Conservation (phyloP, 1,140 invertebrate genomes). For the Panulirus ornatus region DNA sequence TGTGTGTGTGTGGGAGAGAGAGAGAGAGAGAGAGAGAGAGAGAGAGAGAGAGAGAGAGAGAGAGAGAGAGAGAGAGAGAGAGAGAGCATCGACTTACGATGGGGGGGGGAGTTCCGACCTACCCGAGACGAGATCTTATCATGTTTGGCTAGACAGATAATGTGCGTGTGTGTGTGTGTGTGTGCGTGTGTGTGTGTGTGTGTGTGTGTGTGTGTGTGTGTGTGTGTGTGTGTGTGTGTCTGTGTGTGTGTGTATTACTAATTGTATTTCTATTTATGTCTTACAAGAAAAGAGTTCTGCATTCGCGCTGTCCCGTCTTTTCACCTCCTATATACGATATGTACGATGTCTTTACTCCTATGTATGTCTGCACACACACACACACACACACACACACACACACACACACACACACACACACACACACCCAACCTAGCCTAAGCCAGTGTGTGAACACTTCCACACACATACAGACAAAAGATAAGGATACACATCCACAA, state of each 20-base stretch:
- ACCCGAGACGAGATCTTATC: no score
- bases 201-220: constrained; percentile 24
- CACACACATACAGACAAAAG: constrained; percentile 6
- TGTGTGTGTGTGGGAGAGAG: no score
- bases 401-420: background rate
- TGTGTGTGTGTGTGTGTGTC: constrained; percentile 30
- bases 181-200: constrained; percentile 26
- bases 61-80: background rate
- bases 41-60: constrained; percentile 17
- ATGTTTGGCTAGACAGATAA: no score
- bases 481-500: background rate
- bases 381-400: constrained; percentile 31
- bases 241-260: background rate
- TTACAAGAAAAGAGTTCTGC: no score
- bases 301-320: no score
- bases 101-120: no score
- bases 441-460: background rate
- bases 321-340: no score
- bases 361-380: no score
- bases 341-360: no score
- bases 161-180: constrained; percentile 25
- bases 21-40: background rate
- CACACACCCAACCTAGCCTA: no score
- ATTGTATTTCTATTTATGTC: constrained; percentile 3
- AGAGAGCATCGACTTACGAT: no score